These are phyloP conservation scores for Pocillopora meandrina DNA, from an alignment of 92 coral and sea anemone genomes.

Conservation along the genomic window DNA sequence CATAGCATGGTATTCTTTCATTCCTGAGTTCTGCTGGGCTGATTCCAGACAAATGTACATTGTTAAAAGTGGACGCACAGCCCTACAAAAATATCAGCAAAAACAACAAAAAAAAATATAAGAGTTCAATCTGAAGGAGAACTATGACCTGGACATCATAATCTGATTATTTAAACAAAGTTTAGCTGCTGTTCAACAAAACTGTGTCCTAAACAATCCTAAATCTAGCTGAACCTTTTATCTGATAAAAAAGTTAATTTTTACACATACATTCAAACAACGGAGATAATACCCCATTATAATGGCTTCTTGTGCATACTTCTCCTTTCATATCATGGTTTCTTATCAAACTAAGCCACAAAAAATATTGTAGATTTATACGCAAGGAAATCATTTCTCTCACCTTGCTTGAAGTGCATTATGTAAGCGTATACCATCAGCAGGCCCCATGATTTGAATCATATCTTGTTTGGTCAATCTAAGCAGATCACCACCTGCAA, in stretches of 20 bases:
- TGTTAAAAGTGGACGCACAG: constrained; percentile 85
- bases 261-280: too few species aligned
- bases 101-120: background rate
- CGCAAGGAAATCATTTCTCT: background rate
- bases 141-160: too few species aligned
- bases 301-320: too few species aligned
- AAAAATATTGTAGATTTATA: too few species aligned
- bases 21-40: constrained; percentile 87
- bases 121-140: background rate
- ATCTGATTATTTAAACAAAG: too few species aligned
- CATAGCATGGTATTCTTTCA: constrained; percentile 94
- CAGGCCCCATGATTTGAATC: constrained; percentile 90
- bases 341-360: too few species aligned
- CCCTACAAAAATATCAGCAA: constrained; percentile 39
- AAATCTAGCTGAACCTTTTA: too few species aligned
- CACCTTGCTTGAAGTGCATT: constrained; percentile 93
- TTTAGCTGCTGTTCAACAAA: too few species aligned
- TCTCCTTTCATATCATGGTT: too few species aligned
- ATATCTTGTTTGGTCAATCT: constrained; percentile 88
- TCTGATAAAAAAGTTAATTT: too few species aligned
- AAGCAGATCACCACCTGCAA: constrained; percentile 81
- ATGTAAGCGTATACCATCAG: constrained; percentile 93
- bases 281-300: too few species aligned
- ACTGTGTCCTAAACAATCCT: too few species aligned
- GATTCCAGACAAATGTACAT: constrained; percentile 93